Conservation (phyloP, 2,888 invertebrate genomes). For the Baronia brevicornis region DNA sequence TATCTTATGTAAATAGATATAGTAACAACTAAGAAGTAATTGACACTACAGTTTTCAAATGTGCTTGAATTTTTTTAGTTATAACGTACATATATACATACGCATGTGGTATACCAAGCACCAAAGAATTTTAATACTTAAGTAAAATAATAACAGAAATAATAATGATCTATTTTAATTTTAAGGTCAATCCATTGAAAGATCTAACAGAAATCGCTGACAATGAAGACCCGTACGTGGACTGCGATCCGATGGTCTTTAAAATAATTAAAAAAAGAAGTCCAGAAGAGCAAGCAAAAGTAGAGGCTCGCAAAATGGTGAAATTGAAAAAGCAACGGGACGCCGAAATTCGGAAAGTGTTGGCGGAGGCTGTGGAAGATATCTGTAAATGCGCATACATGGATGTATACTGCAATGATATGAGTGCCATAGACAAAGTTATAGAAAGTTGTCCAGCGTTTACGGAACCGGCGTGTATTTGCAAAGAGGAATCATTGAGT, state of each 20-base stretch:
- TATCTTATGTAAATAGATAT: too few relatives aligned
- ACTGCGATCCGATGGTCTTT: constrained; percentile 81
- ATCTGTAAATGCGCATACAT: constrained; percentile 71
- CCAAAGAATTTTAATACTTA: constrained; percentile 1
- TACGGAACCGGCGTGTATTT: constrained; percentile 60
- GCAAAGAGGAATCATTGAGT: constrained; percentile 54
- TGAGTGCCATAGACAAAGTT: constrained; percentile 58
- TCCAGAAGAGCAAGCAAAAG: constrained; percentile 70
- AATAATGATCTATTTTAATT: constrained; percentile 11
- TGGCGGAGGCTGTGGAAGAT: constrained; percentile 63
- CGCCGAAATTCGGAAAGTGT: constrained; percentile 61
- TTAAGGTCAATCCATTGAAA: constrained; percentile 78
- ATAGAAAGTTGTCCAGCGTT: constrained; percentile 64
- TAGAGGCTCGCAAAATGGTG: constrained; percentile 69
- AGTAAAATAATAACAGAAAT: neutral
- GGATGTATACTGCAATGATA: constrained; percentile 66
- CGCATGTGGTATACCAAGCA: too few relatives aligned
- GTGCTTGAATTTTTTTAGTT: too few relatives aligned
- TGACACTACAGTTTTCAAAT: too few relatives aligned
- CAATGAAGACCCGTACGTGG: constrained; percentile 80
- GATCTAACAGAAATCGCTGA: constrained; percentile 72
- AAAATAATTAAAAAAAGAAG: constrained; percentile 78
- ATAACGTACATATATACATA: too few relatives aligned
- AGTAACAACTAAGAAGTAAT: too few relatives aligned
- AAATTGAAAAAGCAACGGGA: constrained; percentile 73